These are phyloP conservation scores for Drosophila siamana DNA, from an alignment of 2,888 invertebrate species.

Conservation along the genomic window DNA sequence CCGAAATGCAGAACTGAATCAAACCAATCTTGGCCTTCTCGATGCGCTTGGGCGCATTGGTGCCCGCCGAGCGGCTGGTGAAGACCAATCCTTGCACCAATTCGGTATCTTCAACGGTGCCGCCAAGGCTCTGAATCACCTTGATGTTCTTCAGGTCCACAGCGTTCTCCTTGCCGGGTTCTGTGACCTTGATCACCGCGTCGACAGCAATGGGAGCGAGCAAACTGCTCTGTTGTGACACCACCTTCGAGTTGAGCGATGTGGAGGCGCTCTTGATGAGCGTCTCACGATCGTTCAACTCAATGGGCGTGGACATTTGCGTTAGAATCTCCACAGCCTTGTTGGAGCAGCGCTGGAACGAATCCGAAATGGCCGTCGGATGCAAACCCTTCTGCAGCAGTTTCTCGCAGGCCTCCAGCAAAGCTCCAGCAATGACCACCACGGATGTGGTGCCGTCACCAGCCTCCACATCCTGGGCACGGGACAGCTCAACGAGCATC, in stretches of 20 bases:
- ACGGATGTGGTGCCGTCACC: conserved; percentile 99
- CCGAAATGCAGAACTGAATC: conserved; percentile 99
- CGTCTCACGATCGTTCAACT: conserved; percentile 93
- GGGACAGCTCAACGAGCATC: conserved; percentile 99
- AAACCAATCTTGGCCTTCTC: conserved; percentile 99
- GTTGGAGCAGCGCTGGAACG: conserved; percentile 91
- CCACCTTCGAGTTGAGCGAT: conserved; percentile 99
- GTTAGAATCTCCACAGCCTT: conserved; percentile 89
- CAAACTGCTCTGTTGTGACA: conserved; percentile 98
- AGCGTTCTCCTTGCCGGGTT: conserved; percentile 88
- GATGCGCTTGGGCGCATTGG: conserved; percentile 95
- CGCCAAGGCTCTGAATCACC: conserved; percentile 98
- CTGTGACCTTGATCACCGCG: conserved; percentile 92
- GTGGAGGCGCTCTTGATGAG: conserved; percentile 98
- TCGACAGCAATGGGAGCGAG: conserved; percentile 99
- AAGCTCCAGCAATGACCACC: conserved; percentile 97
- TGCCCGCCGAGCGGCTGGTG: conserved; percentile 94
- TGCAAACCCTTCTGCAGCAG: conserved; percentile 97
- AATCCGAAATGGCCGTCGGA: conserved; percentile 98
- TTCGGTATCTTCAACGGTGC: conserved; percentile 98
- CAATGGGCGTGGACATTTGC: conserved; percentile 94
- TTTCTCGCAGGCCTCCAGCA: conserved; percentile 97
- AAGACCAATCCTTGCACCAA: conserved; percentile 98
- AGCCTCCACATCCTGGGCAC: conserved; percentile 99
- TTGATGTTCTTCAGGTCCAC: conserved; percentile 98